Percentiles rank a stretch among this genome's conserved stretches.
These are phyloP conservation scores for Oreonectes daqikongensis DNA, from an alignment of 2,797 vertebrate genomes.

Conservation along the genomic window DNA sequence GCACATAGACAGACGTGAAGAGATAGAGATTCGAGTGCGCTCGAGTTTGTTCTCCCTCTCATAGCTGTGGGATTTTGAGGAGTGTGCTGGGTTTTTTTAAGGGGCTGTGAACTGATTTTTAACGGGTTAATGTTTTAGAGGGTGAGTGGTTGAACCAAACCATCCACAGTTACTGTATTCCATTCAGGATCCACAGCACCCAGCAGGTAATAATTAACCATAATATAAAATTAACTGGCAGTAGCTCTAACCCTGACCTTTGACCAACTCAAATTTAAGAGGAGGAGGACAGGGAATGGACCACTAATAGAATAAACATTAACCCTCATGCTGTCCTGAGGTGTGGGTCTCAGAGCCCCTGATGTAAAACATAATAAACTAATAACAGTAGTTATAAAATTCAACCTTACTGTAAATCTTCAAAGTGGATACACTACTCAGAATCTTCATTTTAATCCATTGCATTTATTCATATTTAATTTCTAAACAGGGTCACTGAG, in stretches of 20 bases:
- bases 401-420: too few relatives aligned
- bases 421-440: too few relatives aligned
- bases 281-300: not conserved
- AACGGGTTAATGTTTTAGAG: constrained; percentile 27
- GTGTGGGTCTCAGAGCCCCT: not conserved
- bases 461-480: too few relatives aligned
- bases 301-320: not conserved
- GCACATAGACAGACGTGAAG: constrained; percentile 25
- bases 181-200: not conserved
- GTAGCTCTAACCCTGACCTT: constrained; percentile 23
- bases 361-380: not conserved
- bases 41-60: constrained; percentile 33
- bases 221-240: constrained; percentile 20
- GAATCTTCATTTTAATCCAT: too few relatives aligned
- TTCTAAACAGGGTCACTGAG: too few relatives aligned
- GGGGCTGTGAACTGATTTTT: constrained; percentile 43
- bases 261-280: not conserved
- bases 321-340: not conserved
- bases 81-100: constrained; percentile 47
- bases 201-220: constrained; percentile 20
- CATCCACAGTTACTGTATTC: not conserved
- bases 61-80: constrained; percentile 49
- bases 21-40: constrained; percentile 25
- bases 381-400: not conserved
- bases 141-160: constrained; percentile 1